Evolutionary conservation across 2,113 vertebrate species (phyloP).

Genomic region (Sitta europaea): DNA sequence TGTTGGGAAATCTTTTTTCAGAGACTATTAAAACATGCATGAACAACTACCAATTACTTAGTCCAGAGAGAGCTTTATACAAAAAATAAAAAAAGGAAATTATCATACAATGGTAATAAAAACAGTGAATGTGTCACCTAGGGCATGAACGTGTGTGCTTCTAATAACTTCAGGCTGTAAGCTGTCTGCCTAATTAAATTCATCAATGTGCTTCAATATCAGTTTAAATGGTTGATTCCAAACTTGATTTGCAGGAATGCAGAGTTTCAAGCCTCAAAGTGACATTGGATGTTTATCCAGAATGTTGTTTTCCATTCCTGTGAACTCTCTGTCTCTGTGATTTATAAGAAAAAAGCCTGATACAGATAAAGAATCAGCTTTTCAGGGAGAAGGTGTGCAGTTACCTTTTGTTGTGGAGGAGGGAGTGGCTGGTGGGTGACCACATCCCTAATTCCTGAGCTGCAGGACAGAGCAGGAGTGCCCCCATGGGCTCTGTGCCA

Average conservation of each 20-base stretch:
- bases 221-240: conserved; percentile 32
- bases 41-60: conserved; percentile 74
- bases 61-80: conserved; percentile 55
- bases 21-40: conserved; percentile 80
- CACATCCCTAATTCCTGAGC: neutral
- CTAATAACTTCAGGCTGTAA: conserved; percentile 42
- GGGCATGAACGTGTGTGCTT: conserved; percentile 19
- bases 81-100: conserved; percentile 53
- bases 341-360: neutral
- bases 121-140: conserved; percentile 58
- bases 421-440: neutral
- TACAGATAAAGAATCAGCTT: neutral
- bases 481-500: neutral
- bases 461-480: neutral
- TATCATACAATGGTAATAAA: conserved; percentile 75
- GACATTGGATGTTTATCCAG: conserved; percentile 1
- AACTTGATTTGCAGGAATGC: conserved; percentile 45
- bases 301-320: neutral
- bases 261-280: conserved; percentile 15
- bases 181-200: conserved; percentile 59
- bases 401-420: neutral
- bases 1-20: conserved; percentile 69
- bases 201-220: conserved; percentile 30
- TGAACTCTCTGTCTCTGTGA: neutral
- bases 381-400: neutral